These are phyloP conservation scores for Ciconia nigra DNA, from an alignment of 2,797 vertebrate species.

Conservation along the genomic window DNA sequence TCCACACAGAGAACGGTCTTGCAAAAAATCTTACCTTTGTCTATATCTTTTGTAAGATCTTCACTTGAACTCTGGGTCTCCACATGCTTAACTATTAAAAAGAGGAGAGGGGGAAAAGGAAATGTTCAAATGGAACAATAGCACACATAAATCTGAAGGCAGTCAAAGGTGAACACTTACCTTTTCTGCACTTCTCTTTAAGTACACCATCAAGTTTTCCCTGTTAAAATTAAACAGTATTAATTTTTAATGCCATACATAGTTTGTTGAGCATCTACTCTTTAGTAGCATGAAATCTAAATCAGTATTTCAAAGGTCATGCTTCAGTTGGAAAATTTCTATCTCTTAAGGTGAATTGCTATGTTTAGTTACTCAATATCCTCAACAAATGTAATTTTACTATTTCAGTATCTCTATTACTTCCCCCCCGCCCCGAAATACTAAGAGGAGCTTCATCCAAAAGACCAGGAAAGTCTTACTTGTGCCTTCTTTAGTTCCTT, in stretches of 20 bases:
- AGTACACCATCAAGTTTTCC: constrained; percentile 78
- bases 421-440: background rate
- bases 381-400: background rate
- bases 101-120: background rate
- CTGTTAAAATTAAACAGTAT: constrained; percentile 71
- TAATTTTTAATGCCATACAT: background rate
- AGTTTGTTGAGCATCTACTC: background rate
- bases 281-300: background rate
- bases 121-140: background rate
- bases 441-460: background rate
- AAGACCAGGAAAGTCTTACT: constrained; percentile 46
- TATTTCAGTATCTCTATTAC: background rate
- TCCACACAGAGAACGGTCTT: background rate
- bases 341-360: background rate
- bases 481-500: constrained; percentile 83
- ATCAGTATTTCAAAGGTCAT: background rate
- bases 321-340: background rate
- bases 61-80: constrained; percentile 79
- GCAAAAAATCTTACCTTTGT: constrained; percentile 84
- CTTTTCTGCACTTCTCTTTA: constrained; percentile 79
- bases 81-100: constrained; percentile 77
- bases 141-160: background rate
- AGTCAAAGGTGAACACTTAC: constrained; percentile 70
- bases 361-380: background rate
- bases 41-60: constrained; percentile 74